These are phyloP conservation scores for Conops quadrifasciatus DNA, from an alignment of 2,888 invertebrate genomes.

Conservation along the genomic window DNA sequence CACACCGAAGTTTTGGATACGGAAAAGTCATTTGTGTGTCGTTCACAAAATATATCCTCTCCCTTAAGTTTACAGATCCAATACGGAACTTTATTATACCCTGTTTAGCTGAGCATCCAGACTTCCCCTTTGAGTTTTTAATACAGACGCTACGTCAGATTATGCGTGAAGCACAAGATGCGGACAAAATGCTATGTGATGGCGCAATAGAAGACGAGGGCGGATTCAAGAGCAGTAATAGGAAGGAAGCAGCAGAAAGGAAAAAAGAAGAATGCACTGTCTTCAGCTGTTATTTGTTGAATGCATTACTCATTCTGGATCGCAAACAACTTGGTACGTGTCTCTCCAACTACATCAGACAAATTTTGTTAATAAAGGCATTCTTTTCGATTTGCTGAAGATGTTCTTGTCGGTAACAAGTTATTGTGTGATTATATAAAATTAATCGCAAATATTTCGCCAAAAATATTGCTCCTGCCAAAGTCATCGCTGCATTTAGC, in stretches of 20 bases:
- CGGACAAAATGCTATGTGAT: conserved; percentile 48
- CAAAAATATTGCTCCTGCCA: conserved; percentile 60
- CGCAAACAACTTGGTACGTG: conserved; percentile 54
- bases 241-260: background rate
- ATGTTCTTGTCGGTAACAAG: conserved; percentile 49
- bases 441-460: conserved; percentile 60
- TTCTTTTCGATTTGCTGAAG: conserved; percentile 42
- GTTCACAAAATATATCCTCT: conserved; percentile 75
- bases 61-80: conserved; percentile 73
- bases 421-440: conserved; percentile 58
- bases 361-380: too few species aligned
- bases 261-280: conserved; percentile 37
- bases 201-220: conserved; percentile 13
- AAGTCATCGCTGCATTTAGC: conserved; percentile 56
- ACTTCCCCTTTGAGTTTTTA: conserved; percentile 69
- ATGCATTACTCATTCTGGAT: conserved; percentile 62
- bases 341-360: background rate
- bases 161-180: conserved; percentile 43
- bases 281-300: conserved; percentile 59
- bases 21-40: conserved; percentile 54
- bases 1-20: conserved; percentile 46
- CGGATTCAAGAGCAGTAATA: conserved; percentile 11
- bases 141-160: conserved; percentile 64
- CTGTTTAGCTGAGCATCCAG: conserved; percentile 68
- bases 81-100: conserved; percentile 77